phyloP scores from a whole-genome alignment of 2,888 invertebrate genomes.

The Sicus ferrugineus region DNA sequence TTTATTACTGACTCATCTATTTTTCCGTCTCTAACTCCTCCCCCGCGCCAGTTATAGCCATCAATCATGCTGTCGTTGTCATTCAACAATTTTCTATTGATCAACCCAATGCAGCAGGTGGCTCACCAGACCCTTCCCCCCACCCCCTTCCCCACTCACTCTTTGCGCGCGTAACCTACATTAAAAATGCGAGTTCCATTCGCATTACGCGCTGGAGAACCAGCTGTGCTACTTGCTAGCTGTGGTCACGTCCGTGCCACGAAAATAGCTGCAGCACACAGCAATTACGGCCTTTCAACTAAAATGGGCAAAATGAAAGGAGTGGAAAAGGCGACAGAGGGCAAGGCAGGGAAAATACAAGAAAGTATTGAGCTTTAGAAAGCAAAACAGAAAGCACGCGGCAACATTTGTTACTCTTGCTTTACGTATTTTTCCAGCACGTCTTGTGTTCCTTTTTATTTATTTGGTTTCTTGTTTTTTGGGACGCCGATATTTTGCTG shows the following conservation, averaged over 20 bases:
- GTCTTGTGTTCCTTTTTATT: neutral
- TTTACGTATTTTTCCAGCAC: neutral
- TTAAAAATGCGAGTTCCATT: neutral
- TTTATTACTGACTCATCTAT: neutral
- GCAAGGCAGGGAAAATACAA: neutral
- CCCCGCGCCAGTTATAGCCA: slow-evolving; percentile 1
- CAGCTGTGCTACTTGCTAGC: neutral
- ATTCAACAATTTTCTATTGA: slow-evolving; percentile 4
- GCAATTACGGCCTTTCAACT: neutral
- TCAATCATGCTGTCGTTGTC: slow-evolving; percentile 10
- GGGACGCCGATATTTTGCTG: neutral
- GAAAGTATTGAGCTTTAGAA: neutral
- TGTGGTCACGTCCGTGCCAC: slow-evolving; percentile 15
- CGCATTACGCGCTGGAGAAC: neutral
- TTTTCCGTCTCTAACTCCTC: no score
- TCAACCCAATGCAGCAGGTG: slow-evolving; percentile 8
- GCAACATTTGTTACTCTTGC: neutral
- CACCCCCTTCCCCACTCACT: neutral
- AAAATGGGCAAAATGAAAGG: neutral
- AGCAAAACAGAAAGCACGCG: neutral
- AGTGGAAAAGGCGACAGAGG: neutral
- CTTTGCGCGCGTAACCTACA: neutral
- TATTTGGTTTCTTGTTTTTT: neutral
- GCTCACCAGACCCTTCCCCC: no score
- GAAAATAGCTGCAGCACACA: neutral